These are phyloP conservation scores for Phaenicophaeus curvirostris DNA, from an alignment of 2,797 vertebrate species.

Conservation along the genomic window DNA sequence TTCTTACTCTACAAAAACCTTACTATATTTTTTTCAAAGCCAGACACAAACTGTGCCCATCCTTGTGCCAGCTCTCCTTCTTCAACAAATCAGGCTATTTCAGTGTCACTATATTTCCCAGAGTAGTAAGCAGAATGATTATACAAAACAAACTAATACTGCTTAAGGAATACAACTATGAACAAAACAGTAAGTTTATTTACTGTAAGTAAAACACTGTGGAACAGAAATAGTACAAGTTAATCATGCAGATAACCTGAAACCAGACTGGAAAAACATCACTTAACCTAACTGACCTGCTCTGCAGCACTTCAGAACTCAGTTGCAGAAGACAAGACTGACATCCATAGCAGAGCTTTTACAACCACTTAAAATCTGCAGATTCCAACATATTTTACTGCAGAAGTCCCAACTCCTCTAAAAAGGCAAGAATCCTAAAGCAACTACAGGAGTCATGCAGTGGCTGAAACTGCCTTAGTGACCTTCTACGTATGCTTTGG, in stretches of 20 bases:
- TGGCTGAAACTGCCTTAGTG: neutral
- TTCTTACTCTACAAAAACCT: neutral
- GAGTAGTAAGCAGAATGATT: neutral
- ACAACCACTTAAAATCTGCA: neutral
- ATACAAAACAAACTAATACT: neutral
- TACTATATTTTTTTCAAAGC: neutral
- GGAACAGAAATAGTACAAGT: neutral
- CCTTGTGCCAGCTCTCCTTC: neutral
- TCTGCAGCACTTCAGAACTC: neutral
- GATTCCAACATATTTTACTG: neutral
- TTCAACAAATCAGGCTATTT: neutral
- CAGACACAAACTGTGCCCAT: neutral
- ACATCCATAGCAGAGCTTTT: neutral
- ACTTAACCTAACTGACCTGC: neutral
- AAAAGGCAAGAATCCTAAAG: neutral
- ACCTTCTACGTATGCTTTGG: neutral
- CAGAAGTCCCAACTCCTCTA: neutral
- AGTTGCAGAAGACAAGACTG: neutral
- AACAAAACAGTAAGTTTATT: neutral
- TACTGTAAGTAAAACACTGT: neutral
- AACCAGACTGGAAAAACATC: neutral
- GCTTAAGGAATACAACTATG: neutral
- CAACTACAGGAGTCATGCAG: neutral
- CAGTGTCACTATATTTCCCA: neutral
- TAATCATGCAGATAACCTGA: neutral